Evolutionary conservation across 2,797 vertebrate genomes (phyloP).

Genomic region (Lerista edwardsae): DNA sequence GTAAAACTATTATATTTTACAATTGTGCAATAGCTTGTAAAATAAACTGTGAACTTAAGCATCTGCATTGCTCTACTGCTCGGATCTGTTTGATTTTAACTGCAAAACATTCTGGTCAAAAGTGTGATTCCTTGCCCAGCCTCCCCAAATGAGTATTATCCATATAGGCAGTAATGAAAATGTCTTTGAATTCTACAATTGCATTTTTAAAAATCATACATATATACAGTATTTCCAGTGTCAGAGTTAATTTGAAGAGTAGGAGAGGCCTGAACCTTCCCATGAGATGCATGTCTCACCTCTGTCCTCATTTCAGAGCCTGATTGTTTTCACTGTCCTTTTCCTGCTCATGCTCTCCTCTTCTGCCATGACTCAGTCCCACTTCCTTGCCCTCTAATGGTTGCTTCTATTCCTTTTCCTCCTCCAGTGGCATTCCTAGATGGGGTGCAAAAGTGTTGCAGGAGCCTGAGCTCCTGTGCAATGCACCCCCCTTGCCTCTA

Average conservation of each 20-base stretch:
- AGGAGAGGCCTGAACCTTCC: not conserved
- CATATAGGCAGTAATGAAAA: not conserved
- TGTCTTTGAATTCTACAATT: not conserved
- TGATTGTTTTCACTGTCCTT: not conserved
- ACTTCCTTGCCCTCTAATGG: too few relatives aligned
- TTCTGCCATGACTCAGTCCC: not conserved
- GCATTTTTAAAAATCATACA: too few relatives aligned
- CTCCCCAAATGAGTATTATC: not conserved
- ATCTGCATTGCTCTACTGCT: not conserved
- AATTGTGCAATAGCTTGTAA: slow-evolving; percentile 29
- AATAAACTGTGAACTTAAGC: slow-evolving; percentile 20
- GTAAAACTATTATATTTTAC: slow-evolving; percentile 36
- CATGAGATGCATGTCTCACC: not conserved
- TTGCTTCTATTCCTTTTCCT: too few relatives aligned
- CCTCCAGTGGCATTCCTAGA: too few relatives aligned
- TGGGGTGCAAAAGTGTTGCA: too few relatives aligned
- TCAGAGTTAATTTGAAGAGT: not conserved
- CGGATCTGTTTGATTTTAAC: not conserved
- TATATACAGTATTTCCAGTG: not conserved
- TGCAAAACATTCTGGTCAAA: not conserved
- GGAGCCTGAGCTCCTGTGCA: too few relatives aligned
- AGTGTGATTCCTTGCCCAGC: not conserved
- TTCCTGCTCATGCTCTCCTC: not conserved
- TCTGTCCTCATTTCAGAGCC: not conserved
- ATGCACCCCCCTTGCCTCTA: too few relatives aligned